Conservation (phyloP, 2,888 invertebrate species). For the Caenorhabditis wallacei region DNA sequence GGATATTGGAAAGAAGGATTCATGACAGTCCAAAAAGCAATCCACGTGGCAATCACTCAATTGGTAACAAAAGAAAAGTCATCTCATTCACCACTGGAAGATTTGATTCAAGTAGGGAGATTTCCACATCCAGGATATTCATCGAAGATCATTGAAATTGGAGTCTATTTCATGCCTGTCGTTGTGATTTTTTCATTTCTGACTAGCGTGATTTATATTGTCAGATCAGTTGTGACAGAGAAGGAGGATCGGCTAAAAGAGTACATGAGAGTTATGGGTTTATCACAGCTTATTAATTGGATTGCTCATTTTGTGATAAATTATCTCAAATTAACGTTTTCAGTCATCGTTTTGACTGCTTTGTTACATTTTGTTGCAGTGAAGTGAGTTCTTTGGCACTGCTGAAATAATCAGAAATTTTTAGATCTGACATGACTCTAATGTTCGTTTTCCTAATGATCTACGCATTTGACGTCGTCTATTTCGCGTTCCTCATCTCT, state of each 20-base stretch:
- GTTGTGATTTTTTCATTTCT: constrained; percentile 90
- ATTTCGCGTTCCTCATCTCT: constrained; percentile 78
- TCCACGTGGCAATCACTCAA: constrained; percentile 85
- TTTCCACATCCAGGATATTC: constrained; percentile 77
- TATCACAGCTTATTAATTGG: constrained; percentile 92
- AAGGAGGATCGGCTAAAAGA: constrained; percentile 90
- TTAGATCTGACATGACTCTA: constrained; percentile 71
- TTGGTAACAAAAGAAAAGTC: not conserved
- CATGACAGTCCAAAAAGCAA: constrained; percentile 87
- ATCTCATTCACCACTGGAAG: not conserved
- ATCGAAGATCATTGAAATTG: constrained; percentile 77
- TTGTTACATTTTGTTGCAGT: constrained; percentile 61
- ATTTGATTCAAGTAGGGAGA: constrained; percentile 53
- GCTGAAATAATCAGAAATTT: constrained; percentile 3
- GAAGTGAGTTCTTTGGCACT: constrained; percentile 48
- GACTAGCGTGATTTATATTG: constrained; percentile 90
- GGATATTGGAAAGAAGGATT: constrained; percentile 88
- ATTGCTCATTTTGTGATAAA: constrained; percentile 89
- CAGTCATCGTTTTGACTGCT: constrained; percentile 68
- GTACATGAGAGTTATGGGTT: constrained; percentile 94
- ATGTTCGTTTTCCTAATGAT: constrained; percentile 78
- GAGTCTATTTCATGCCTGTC: constrained; percentile 86
- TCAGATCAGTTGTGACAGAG: constrained; percentile 89
- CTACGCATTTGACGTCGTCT: constrained; percentile 76
- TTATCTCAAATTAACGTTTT: constrained; percentile 76